Evolutionary conservation across 2,113 vertebrate genomes (phyloP), one percentile per base, ranked within the genome.

Genomic region (Nestor notabilis): DNA sequence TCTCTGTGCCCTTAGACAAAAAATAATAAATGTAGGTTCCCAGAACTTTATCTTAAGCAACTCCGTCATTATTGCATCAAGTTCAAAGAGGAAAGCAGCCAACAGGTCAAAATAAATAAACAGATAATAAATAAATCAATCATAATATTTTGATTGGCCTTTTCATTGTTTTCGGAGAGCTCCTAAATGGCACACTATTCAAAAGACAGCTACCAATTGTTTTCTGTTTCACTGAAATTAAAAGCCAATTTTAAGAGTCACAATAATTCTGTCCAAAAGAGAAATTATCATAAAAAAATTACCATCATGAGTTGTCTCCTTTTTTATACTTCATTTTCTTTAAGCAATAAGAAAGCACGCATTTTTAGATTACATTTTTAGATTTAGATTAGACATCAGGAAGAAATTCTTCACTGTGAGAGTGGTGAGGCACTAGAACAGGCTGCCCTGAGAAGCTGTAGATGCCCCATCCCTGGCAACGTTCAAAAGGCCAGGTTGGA

Each of bases 231-330:
- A 80, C 44, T 91, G 49, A 90, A 76, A 90, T 53, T 46, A 85
- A 80, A 90, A 86, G 13, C 13, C 25, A 52, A 1, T 83, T 89
- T 91, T 53, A 77, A 88, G 41, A 25, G 21, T 39, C 93, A n/a
- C 13, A 77, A 56, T 53, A 82, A 55, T 29, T 83, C 52, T 63
- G 28, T 35, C 63, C 79, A 90, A 49, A 19, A 85, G 90, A 91
- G 44, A 79, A 60, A 47, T 50, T 35, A 46, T 11, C 24, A 35
- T 27, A 18, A 68, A 68, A 46, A 77, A 84, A 72, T 91, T 52
- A 79, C 29, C 19, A 4, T 27, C 29, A 33, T 0, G 0, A 66
- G 15, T 9, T 55, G 14, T 53, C n/a, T 76, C 47, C 2, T 1
- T 64, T 91, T 94, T 84, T 23, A 46, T 39, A 75, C 29, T 68